phyloP scores from a whole-genome alignment of 2,888 invertebrate genomes.

The Cenopis cana region DNA sequence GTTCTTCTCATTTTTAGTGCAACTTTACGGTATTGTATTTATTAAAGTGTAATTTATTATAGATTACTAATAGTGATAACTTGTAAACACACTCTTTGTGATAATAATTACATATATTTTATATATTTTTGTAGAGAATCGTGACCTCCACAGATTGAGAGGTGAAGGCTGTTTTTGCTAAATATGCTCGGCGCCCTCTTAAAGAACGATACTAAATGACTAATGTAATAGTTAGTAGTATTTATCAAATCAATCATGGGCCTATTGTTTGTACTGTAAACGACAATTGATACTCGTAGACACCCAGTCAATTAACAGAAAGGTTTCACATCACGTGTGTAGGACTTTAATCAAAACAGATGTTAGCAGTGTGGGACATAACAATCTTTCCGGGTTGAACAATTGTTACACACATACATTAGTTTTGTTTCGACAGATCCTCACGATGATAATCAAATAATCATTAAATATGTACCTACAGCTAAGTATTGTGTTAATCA shows the following conservation, averaged over 20 bases:
- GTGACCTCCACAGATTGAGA: too few relatives aligned
- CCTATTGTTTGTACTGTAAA: constrained; percentile 19
- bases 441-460: not conserved
- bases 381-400: not conserved
- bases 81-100: too few relatives aligned
- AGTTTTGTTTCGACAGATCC: not conserved
- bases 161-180: too few relatives aligned
- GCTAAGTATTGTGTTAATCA: not conserved
- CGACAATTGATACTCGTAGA: constrained; percentile 23
- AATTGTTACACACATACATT: not conserved
- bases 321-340: constrained; percentile 10
- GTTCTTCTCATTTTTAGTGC: too few relatives aligned
- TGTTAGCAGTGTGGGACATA: not conserved
- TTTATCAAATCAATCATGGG: constrained; percentile 30
- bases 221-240: not conserved
- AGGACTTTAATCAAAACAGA: constrained; percentile 11
- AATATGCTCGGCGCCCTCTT: too few relatives aligned
- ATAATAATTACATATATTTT: too few relatives aligned
- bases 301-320: constrained; percentile 35
- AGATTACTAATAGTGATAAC: too few relatives aligned
- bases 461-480: constrained; percentile 4
- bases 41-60: too few relatives aligned
- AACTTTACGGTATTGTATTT: too few relatives aligned
- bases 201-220: constrained; percentile 25
- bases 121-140: too few relatives aligned